Conservation (phyloP, 2,888 invertebrate genomes). For the Morinoia aosen region DNA sequence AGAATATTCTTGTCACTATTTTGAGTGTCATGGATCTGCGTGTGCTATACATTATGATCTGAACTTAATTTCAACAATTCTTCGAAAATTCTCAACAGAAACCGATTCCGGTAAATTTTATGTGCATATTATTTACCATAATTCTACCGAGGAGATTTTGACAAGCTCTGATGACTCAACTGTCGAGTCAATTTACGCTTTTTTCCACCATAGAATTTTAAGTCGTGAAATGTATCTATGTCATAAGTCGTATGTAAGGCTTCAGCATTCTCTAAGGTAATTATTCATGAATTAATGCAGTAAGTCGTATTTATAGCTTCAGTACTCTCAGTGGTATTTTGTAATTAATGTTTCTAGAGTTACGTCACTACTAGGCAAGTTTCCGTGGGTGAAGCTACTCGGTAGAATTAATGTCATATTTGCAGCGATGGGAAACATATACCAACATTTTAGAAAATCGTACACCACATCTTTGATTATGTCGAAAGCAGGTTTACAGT, state of each 20-base stretch:
- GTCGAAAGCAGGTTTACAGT: neutral
- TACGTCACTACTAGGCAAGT: neutral
- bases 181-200: neutral
- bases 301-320: neutral
- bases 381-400: neutral
- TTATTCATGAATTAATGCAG: neutral
- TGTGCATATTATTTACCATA: neutral
- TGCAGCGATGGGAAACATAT: neutral
- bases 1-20: too few species aligned
- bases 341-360: neutral
- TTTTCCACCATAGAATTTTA: neutral
- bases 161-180: neutral
- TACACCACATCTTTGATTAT: neutral
- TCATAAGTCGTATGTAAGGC: neutral
- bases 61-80: too few species aligned
- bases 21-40: too few species aligned
- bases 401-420: neutral
- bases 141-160: conserved; percentile 3
- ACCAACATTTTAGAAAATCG: neutral
- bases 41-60: too few species aligned
- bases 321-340: neutral
- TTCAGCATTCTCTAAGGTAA: neutral
- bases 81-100: too few species aligned
- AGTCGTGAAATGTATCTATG: neutral
- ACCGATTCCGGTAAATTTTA: neutral